These are phyloP conservation scores for Sula dactylatra DNA, from an alignment of 2,113 vertebrate species.

Conservation along the genomic window DNA sequence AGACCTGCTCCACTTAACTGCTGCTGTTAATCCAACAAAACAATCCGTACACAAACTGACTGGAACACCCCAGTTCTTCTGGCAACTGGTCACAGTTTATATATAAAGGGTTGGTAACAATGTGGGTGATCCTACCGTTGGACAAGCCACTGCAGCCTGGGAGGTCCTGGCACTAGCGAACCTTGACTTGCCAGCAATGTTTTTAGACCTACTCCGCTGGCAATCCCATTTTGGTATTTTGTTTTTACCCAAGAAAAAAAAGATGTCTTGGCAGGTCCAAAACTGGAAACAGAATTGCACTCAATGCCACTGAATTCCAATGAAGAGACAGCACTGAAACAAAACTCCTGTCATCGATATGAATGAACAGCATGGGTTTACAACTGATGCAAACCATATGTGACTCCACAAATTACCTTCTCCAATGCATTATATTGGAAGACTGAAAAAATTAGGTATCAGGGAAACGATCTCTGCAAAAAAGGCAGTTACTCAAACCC, in stretches of 20 bases:
- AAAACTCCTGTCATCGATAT: background rate
- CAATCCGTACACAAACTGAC: background rate
- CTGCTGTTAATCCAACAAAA: background rate
- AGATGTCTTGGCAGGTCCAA: background rate
- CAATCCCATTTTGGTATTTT: background rate
- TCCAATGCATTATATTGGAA: background rate
- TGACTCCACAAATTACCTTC: background rate
- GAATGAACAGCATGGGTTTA: fast-evolving
- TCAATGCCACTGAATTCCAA: background rate
- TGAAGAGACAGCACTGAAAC: background rate
- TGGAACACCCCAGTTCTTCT: background rate
- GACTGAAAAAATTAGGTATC: background rate
- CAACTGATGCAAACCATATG: background rate
- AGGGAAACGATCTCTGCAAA: background rate
- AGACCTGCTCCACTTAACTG: background rate
- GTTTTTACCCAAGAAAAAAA: background rate
- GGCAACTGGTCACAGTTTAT: background rate
- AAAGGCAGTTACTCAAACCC: background rate
- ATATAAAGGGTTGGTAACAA: background rate
- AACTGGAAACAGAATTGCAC: background rate
- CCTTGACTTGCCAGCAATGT: background rate
- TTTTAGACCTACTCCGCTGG: background rate
- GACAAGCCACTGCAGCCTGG: background rate
- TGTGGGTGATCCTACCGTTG: background rate
- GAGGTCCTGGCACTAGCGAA: background rate